Percentiles rank a stretch among this genome's conserved stretches.
Conservation (phyloP, 2,797 vertebrate genomes). For the Protosalanx chinensis region DNA sequence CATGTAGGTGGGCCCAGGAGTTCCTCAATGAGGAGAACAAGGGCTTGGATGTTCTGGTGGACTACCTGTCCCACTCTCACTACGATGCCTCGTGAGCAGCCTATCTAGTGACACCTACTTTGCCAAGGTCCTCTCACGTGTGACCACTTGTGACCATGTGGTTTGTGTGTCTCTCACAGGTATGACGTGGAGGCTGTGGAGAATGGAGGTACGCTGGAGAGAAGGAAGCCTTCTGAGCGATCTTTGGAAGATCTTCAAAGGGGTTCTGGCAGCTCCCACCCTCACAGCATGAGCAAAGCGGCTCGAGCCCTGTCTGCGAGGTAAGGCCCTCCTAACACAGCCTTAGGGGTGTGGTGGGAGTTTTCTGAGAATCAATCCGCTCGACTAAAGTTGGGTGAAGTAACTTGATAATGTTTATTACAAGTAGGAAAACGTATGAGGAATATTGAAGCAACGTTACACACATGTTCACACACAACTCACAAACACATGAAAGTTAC, state of each 20-base stretch:
- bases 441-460: no score
- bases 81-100: constrained; percentile 81
- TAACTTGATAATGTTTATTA: no score
- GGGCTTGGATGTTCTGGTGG: constrained; percentile 89
- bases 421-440: no score
- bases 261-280: constrained; percentile 63
- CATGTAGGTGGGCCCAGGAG: constrained; percentile 91
- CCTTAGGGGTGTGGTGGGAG: no score
- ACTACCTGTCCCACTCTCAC: constrained; percentile 91
- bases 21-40: constrained; percentile 92
- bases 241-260: constrained; percentile 91
- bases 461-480: no score
- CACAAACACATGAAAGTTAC: no score
- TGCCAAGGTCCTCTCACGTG: not conserved
- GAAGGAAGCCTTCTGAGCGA: constrained; percentile 74
- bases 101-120: not conserved
- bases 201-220: constrained; percentile 79
- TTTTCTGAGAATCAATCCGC: no score
- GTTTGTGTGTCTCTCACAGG: constrained; percentile 56
- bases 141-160: not conserved
- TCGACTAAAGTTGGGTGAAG: no score
- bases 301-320: constrained; percentile 85
- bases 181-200: constrained; percentile 84
- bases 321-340: constrained; percentile 61
- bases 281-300: constrained; percentile 72